Evolutionary conservation across 2,113 vertebrate species (phyloP), one percentile per base, ranked within the genome.

Genomic region (Ammodytes dubius): DNA sequence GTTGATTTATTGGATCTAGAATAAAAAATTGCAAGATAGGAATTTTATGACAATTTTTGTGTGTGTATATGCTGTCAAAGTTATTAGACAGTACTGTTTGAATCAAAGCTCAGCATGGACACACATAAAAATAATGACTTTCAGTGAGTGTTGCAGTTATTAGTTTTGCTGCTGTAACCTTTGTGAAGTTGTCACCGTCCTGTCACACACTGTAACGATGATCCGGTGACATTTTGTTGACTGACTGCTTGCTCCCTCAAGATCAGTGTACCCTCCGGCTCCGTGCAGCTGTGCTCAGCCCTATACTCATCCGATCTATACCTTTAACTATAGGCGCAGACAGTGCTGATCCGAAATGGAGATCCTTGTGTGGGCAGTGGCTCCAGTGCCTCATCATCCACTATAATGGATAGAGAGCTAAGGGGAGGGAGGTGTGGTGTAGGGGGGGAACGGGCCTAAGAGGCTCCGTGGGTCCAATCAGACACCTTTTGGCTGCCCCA

Each of bases 211-310:
- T 63, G 83, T 87, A 88, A 86, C 68, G 72, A 77, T 83, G 90
- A 91, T 88, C 88, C 84, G 64, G 79, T 93, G 93, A 93, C 93
- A 93, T 94, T 94, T 93, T 87, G 92, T 93, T 90, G 89, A 92
- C 88, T 89, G 90, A 92, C 92, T 90, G 91, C 93, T 92, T 79
- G 90, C 86, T 92, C 91, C 89, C 92, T 87, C 73, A 81, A 87
- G 93, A 89, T 93, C 59, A 42, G 53, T 13, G 72, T 75, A 85
- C 91, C 93, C 91, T 88, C 87, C 88, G 91, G 90, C 93, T 88
- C 86, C 9, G 71, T 88, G 87, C 91, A 92, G 88, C 93, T 91
- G 91, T 88, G 68, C 83, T 77, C 73, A 74, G 89, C 87, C 27
- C 87, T 88, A 91, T 80, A 87, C 88, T 78, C 87, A 76, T 91